Base-by-base conservation (phyloP, 1,140 invertebrate genomes). In the Pristionchus pacificus region DNA sequence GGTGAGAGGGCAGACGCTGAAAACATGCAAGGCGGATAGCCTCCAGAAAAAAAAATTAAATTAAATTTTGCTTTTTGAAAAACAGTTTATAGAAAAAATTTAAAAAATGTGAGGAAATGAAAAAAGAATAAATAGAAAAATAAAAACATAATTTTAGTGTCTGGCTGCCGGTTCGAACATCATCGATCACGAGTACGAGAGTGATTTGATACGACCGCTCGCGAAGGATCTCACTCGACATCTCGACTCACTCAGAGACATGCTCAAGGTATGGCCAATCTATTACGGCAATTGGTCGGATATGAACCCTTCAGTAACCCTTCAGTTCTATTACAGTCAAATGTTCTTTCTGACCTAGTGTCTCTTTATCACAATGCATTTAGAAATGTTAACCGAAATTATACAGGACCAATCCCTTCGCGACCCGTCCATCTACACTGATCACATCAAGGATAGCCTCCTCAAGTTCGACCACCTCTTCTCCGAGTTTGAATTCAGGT, bases 401-500 rank as follows among this genome's bases (percentile, higher is more conserved):
- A n/a, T 72, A n/a, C 65, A 72, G 67, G 77, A 80, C 63, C 79
- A 83, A 74, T 80, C 80, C 10, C 58, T 83, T 24, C 72, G 78
- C 28, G 82, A 83, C 63, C 81, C 81, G 3, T 71, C 77, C 13
- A 64, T 77, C 25, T 83, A 83, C 65, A 73, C 76, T 58, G 74
- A 82, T 6, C 77, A 87, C 84, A 85, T 88, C 32, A 85, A 85
- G 77, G 92, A 95, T 82, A 91, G 91, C 65, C 80, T 97, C 38
- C 91, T 92, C 81, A 93, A 95, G 79, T 97, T 98, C 85, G 95
- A 98, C 84, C 89, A 89, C 67, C 85, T 97, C 13, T 97, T 98
- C 86, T 93, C 95, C 2, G 92, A 98, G 83, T 98, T 98, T 86
- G 96, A 98, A 84, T 86, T 97, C 59, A 92, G 87, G 87, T 88